phyloP scores from a whole-genome alignment of 2,113 vertebrate genomes.

The Rana temporaria region DNA sequence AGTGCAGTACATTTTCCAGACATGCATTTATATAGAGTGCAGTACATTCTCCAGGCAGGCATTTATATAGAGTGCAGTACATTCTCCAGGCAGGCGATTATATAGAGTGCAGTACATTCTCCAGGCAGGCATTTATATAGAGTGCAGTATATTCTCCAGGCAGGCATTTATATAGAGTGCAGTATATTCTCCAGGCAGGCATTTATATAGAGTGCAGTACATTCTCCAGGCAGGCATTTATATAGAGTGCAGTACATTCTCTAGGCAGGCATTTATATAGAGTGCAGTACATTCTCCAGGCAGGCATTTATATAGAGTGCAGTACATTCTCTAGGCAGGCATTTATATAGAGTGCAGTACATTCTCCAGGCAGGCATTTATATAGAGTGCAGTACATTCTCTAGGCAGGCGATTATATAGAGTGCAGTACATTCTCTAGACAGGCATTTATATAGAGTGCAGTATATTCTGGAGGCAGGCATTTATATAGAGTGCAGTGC shows the following conservation, averaged over 20 bases:
- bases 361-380: background rate
- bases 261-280: background rate
- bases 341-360: background rate
- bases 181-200: background rate
- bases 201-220: background rate
- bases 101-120: background rate
- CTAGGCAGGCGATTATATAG: background rate
- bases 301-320: background rate
- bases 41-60: background rate
- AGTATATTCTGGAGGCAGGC: too few species aligned
- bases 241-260: background rate
- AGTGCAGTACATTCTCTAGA: background rate
- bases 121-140: background rate
- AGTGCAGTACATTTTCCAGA: background rate
- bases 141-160: background rate
- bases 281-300: background rate
- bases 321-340: background rate
- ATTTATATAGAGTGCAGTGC: background rate
- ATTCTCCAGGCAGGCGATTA: background rate
- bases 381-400: background rate
- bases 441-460: background rate
- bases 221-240: too few species aligned
- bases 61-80: background rate
- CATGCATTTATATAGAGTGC: background rate
- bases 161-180: background rate